Evolutionary conservation across 2,888 invertebrate genomes (phyloP).

Genomic region (Trachelus tabidus): DNA sequence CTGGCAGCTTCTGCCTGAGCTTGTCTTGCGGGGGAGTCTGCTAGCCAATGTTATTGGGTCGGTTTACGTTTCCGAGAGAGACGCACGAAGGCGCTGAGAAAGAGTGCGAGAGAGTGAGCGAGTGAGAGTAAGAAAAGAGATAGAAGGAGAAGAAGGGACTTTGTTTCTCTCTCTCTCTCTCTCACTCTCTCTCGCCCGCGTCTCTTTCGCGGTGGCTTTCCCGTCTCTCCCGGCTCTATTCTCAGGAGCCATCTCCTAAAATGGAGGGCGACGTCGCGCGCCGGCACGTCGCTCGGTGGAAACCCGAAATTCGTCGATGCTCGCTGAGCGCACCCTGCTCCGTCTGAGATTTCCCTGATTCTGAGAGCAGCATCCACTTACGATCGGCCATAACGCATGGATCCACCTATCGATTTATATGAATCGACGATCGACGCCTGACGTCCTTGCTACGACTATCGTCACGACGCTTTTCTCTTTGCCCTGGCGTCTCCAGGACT

Average conservation of each 20-base stretch:
- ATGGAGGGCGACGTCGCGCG: slow-evolving; percentile 49
- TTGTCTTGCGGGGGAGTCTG: slow-evolving; percentile 20
- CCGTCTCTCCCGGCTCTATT: slow-evolving; percentile 45
- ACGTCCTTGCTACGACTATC: slow-evolving; percentile 8
- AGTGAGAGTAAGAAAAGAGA: slow-evolving; percentile 3
- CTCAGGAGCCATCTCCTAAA: slow-evolving; percentile 62
- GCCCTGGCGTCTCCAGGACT: too few relatives aligned
- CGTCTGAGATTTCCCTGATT: too few relatives aligned
- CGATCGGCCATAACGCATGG: too few relatives aligned
- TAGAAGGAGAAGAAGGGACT: too few relatives aligned
- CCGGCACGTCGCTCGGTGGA: slow-evolving; percentile 9
- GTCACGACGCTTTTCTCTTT: too few relatives aligned
- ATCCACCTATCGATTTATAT: too few relatives aligned
- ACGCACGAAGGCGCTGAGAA: slow-evolving; percentile 1
- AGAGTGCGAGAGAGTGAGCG: slow-evolving; percentile 13
- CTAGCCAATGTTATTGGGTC: slow-evolving; percentile 22
- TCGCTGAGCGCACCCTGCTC: too few relatives aligned
- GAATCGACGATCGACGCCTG: slow-evolving; percentile 10
- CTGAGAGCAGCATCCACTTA: too few relatives aligned
- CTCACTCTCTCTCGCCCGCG: not conserved
- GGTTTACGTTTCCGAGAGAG: slow-evolving; percentile 15
- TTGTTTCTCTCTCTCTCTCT: too few relatives aligned
- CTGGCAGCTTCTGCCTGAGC: not conserved
- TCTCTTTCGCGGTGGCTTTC: slow-evolving; percentile 19
- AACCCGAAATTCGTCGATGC: slow-evolving; percentile 6